phyloP scores from a whole-genome alignment of 1,140 invertebrate species.

The Parapsyche elsis region DNA sequence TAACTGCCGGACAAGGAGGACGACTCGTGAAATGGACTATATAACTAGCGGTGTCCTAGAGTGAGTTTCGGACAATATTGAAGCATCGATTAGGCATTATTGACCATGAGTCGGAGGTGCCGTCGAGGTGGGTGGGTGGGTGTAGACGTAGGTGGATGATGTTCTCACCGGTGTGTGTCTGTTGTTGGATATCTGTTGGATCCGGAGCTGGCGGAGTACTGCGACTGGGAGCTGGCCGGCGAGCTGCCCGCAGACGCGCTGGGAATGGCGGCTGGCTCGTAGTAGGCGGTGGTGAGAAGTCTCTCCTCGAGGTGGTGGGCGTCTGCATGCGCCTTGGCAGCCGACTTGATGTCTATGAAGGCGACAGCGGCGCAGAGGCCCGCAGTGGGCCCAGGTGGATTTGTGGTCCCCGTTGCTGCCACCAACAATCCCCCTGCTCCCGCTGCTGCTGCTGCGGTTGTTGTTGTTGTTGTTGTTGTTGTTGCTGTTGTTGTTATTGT shows the following conservation, averaged over 20 bases:
- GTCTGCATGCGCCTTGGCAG: conserved; percentile 89
- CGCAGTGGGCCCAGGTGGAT: too few relatives aligned
- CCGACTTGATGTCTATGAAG: conserved; percentile 97
- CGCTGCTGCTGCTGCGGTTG: conserved; percentile 60
- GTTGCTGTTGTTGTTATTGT: conserved; percentile 58
- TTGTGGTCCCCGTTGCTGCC: conserved; percentile 66
- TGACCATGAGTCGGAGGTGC: too few relatives aligned
- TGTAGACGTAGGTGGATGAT: neutral
- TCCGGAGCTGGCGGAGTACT: conserved; percentile 22
- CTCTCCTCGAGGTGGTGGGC: conserved; percentile 90
- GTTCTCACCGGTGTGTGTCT: conserved; percentile 4
- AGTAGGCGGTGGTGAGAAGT: conserved; percentile 90
- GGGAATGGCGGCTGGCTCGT: conserved; percentile 84
- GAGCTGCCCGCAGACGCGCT: conserved; percentile 68
- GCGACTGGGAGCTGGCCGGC: conserved; percentile 28
- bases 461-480: neutral
- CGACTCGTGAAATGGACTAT: too few relatives aligned
- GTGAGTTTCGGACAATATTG: too few relatives aligned
- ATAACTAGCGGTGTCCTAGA: too few relatives aligned
- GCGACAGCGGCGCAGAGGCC: conserved; percentile 87
- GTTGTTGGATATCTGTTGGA: conserved; percentile 14
- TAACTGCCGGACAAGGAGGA: too few relatives aligned
- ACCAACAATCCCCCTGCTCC: too few relatives aligned
- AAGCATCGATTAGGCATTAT: too few relatives aligned
- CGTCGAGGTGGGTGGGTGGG: too few relatives aligned